Base-by-base conservation (phyloP, 2,888 invertebrate genomes). In the Gerris lacustris region DNA sequence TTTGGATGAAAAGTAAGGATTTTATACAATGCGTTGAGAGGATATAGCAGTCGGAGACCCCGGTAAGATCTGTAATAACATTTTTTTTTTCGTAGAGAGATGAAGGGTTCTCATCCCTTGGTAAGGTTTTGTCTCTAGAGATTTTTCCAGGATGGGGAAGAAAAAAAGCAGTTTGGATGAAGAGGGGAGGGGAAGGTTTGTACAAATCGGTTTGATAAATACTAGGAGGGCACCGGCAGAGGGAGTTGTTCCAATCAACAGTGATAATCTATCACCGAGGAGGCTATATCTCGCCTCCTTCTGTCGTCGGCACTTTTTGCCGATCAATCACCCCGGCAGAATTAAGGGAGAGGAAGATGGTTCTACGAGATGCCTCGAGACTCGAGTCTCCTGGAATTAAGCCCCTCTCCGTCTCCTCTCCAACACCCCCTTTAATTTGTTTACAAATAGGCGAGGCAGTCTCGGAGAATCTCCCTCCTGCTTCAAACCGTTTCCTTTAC, bases 191-290 rank as follows among this genome's bases (percentile, higher is more conserved):
- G 55, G 55, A 11, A 55, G 9, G 55, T 55, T 55, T 55, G 55
- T 11, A 55, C 55, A 55, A 55, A 55, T 55, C 55, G 55, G 55
- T 55, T 55, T 55, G 55, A 55, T 55, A 55, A 55, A 55, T 55
- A 55, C 55, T 55, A 9, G 55, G 55, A 15, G 15, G 9, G 9
- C 11, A 55, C 11, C 9, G 55, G 55, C 15, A 55, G 55, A 15
- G 55, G 15, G 31, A 15, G 55, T 11, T 55, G 55, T 55, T 55
- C 55, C 55, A 55, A 55, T 55, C 55, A 55, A 15, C 55, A 55
- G 55, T 55, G 55, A 55, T 55, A 55, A 55, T 55, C 55, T 55
- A 55, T 55, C 55, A 55, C 55, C 55, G 11, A 15, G 55, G 15
- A 15, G 15, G 55, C 11, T 9, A 15, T 55, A 55, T 55, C 55